Percentiles rank a stretch among this genome's conserved stretches.
Evolutionary conservation across 2,797 vertebrate genomes (phyloP).

Genomic region (Sebastes vulpes): DNA sequence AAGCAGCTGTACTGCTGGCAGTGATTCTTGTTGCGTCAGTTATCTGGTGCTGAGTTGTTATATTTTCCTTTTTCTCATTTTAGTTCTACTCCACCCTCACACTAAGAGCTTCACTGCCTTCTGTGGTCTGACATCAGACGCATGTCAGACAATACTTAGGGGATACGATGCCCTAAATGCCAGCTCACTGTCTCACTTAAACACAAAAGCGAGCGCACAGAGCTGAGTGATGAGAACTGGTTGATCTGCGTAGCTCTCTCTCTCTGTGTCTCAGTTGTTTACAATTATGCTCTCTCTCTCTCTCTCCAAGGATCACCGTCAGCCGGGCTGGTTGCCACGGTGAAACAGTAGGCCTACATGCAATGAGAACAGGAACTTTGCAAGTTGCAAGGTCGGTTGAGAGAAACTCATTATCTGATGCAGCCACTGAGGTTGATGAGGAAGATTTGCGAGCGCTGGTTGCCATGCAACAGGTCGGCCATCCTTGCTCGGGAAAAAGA

Average conservation of each 20-base stretch:
- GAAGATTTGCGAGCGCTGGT: slow-evolving; percentile 62
- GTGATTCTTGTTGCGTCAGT: slow-evolving; percentile 19
- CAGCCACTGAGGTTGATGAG: slow-evolving; percentile 27
- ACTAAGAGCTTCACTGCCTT: not conserved
- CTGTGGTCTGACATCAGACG: not conserved
- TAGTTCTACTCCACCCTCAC: not conserved
- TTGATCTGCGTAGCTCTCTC: slow-evolving; percentile 6
- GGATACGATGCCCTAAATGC: not conserved
- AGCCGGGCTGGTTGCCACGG: slow-evolving; percentile 56
- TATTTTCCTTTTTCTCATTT: not conserved
- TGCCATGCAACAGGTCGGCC: slow-evolving; percentile 86
- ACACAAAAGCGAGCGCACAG: not conserved
- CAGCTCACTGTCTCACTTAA: not conserved
- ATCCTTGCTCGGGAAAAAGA: slow-evolving; percentile 47
- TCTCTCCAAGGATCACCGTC: slow-evolving; percentile 28
- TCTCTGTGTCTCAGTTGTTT: slow-evolving; percentile 43
- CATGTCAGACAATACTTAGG: slow-evolving; percentile 5
- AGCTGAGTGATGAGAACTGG: slow-evolving; percentile 2
- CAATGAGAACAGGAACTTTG: slow-evolving; percentile 46
- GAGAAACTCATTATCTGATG: slow-evolving; percentile 53
- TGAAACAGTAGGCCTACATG: slow-evolving; percentile 50
- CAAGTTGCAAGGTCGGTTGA: slow-evolving; percentile 41
- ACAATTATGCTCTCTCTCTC: slow-evolving; percentile 33
- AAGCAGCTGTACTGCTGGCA: slow-evolving; percentile 9
- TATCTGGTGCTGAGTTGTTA: not conserved